Base-by-base conservation (phyloP, 1,140 invertebrate genomes). In the Drosophila busckii region DNA sequence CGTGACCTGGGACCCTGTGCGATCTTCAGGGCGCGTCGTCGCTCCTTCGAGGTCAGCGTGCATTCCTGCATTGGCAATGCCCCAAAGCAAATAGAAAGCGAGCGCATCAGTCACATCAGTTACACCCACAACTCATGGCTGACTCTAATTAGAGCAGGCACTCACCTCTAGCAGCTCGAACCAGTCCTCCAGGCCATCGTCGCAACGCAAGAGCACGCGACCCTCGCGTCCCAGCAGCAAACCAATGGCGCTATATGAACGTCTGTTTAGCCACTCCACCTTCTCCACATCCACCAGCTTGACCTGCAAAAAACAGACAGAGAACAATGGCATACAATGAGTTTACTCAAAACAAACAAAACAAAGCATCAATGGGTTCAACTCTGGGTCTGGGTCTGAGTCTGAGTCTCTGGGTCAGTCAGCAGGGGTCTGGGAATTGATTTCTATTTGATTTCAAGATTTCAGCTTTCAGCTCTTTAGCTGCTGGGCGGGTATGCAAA, bases 221-320 rank as follows among this genome's bases (percentile, higher is more conserved):
- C 90, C 90, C 70, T 91, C 91, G 52, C 89, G 83, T 6, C 88
- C 88, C 45, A 91, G 61, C 4, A 88, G 80, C 44, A 90, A 71
- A 15, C 88, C 90, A 44, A 91, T 90, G 55, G 88, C 89, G 85
- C 88, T 91, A 84, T 90, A 91, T 38, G 88, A 91, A 68, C 89
- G 90, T 48, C 89, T 89, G 76, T 90, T 91, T 19, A 90, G 88
- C 91, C 91, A 92, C 84, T 91, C 90, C 28, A 92, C 90, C 66
- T 89, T 89, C 65, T 92, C 91, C 25, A 93, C 89, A 69, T 92
- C 91, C 25, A 91, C 90, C 53, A 93, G 82, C 84, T 92, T 91
- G 35, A 92, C 88, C 90, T 91, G 80, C 3, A 86, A 78, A n/a
- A n/a, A n/a, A n/a, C n/a, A n/a, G n/a, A n/a, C n/a, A n/a, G n/a